These are phyloP conservation scores for Semotilus atromaculatus DNA, from an alignment of 2,797 vertebrate species.

Conservation along the genomic window DNA sequence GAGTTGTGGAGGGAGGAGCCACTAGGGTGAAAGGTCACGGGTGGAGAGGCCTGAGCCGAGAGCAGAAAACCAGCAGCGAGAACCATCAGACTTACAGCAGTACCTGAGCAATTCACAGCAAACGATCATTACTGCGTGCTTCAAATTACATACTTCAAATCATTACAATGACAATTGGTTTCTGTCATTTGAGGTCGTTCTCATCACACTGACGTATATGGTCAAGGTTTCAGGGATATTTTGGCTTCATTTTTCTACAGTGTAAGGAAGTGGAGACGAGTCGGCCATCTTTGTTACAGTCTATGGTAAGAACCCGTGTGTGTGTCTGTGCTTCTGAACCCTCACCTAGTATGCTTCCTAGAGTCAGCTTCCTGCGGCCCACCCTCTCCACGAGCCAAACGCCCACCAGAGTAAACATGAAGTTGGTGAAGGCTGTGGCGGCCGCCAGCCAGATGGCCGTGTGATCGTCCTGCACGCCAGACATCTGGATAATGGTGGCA, in stretches of 20 bases:
- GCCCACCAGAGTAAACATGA: conserved; percentile 91
- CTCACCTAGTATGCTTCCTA: conserved; percentile 90
- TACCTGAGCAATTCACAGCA: conserved; percentile 77
- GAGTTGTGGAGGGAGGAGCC: conserved; percentile 80
- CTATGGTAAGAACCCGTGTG: neutral
- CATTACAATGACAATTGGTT: neutral
- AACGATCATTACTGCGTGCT: neutral
- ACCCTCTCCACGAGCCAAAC: conserved; percentile 95
- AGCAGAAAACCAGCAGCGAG: conserved; percentile 92
- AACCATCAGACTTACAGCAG: conserved; percentile 84
- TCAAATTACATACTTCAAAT: neutral
- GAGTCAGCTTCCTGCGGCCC: conserved; percentile 91
- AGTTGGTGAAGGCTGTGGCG: conserved; percentile 93
- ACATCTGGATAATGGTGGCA: conserved; percentile 99
- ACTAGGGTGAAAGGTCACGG: conserved; percentile 80
- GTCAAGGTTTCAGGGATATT: neutral
- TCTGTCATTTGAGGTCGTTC: neutral
- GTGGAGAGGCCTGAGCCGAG: conserved; percentile 88
- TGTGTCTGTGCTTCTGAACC: neutral
- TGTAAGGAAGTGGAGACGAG: neutral
- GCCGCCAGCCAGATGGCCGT: conserved; percentile 95
- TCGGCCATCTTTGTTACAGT: neutral
- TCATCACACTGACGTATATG: neutral
- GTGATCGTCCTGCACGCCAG: conserved; percentile 89
- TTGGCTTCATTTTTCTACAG: neutral